Evolutionary conservation across 2,888 invertebrate species (phyloP), one percentile per base, ranked within the genome.

Genomic region (Agelastica alni): DNA sequence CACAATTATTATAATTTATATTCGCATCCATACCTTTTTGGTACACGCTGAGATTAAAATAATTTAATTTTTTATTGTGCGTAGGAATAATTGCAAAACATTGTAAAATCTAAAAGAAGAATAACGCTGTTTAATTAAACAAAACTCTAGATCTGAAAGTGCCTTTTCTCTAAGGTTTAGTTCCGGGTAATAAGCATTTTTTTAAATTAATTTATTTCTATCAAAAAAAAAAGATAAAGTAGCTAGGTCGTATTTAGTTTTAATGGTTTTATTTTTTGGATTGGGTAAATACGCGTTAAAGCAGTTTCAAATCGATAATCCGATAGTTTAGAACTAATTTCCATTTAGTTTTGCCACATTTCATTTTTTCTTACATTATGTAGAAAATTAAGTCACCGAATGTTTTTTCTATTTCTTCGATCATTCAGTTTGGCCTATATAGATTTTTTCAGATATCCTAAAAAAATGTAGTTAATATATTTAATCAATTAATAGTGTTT

Each of bases 361-460:
- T 48, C 48, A 48, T 28, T 30, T 39, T 39, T 39, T 18, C 14
- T 18, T 18, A 9, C 39, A 37, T 39, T 48, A 16, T 39, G 20
- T 36, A 48, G 3, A 45, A 30, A 30, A 30, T 46, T n/a, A 44
- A 34, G 6, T 45, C 48, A 48, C 30, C 18, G 48, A 48, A 48
- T 48, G 48, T 37, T 45, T n/a, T n/a, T 12, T 47, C 14, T 37
- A 9, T 32, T 10, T 16, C 22, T 14, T 34, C 34, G 6, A 22
- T 32, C 46, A 41, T 43, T 31, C 41, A 16, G 46, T 43, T 26
- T 45, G 31, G 43, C 42, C 31, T 39, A 42, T 45, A 41, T 57
- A 53, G 43, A 49, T 42, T 12, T 2, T 31, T 54, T 58, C 44
- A 36, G 39, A 57, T 34, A 43, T 18, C 18, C 22, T 34, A 39